A percentile compares a stretch with the other conserved stretches of the same genome.
Evolutionary conservation across 2,113 vertebrate species (phyloP).

Genomic region (Cyanoliseus patagonus): DNA sequence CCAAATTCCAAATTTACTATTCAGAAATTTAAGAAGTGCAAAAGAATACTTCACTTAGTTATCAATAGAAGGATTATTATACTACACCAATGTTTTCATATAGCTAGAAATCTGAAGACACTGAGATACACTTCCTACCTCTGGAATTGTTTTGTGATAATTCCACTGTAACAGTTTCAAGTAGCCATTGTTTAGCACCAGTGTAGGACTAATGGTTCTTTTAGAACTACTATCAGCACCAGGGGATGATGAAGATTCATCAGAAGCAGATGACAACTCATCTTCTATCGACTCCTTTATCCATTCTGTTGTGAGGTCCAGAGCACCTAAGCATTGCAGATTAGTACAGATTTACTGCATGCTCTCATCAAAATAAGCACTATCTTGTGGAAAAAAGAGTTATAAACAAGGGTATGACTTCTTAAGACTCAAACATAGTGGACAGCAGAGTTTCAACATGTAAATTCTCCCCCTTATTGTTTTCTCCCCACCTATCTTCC

Average conservation of each 20-base stretch:
- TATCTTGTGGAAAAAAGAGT: background rate
- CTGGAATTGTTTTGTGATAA: slow-evolving; percentile 80
- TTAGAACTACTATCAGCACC: slow-evolving; percentile 64
- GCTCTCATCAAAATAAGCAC: background rate
- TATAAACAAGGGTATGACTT: background rate
- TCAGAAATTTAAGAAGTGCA: background rate
- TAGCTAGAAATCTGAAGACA: background rate
- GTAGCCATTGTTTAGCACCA: slow-evolving; percentile 86
- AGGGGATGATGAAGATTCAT: slow-evolving; percentile 57
- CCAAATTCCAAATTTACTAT: background rate
- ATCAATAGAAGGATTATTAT: background rate
- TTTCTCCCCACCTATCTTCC: background rate
- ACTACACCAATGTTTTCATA: background rate
- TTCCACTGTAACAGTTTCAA: slow-evolving; percentile 87
- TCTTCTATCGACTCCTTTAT: slow-evolving; percentile 85
- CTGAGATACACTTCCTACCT: slow-evolving; percentile 73
- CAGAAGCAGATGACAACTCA: slow-evolving; percentile 68
- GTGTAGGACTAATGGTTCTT: slow-evolving; percentile 79
- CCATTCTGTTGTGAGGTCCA: slow-evolving; percentile 89
- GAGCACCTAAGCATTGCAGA: slow-evolving; percentile 76
- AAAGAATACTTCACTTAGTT: background rate
- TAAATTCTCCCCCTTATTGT: background rate
- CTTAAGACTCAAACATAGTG: background rate
- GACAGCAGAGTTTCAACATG: background rate
- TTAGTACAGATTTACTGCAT: background rate